Base-by-base conservation (phyloP, 2,113 vertebrate genomes). In the Bubo blakistoni region DNA sequence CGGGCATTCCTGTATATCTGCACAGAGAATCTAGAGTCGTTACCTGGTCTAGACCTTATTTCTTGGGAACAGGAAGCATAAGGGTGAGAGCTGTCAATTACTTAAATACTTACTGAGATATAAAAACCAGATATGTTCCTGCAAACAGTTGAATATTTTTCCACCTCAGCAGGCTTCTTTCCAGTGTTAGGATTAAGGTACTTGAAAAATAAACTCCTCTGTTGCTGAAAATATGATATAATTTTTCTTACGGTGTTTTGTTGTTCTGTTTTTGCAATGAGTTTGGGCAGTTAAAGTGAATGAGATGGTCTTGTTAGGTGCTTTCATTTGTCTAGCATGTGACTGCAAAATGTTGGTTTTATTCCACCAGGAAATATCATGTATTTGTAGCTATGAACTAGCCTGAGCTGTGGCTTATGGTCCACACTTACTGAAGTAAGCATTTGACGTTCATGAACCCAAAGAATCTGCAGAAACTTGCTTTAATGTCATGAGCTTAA, bases 21-120 rank as follows among this genome's bases (percentile, higher is more conserved):
- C 99, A 99, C 97, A 98, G 99, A 98, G 99, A 99, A 97, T 99
- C 99, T 95, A 98, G 99, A 96, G 99, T 99, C 83, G 99, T 99
- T 74, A 99, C 99, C 97, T 99, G 99, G 99, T 99, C 99, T 96
- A 99, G 99, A 97, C 99, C 99, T 47, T 99, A 99, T 96, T 99
- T 99, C 97, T 98, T 99, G 86, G 99, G 99, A 96, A 99, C 99
- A 16, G 99, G 99, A 98, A 99, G 99, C 98, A 99, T 99, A 97
- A 98, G 99, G 98, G 99, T 99, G 98, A 98, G 94, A 82, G 90
- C 65, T 76, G 36, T 86, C 80, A 84, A 25, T 90, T 92, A 66
- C 7, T 69, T 84, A 32, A 71, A 36, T 79, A n/a, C 12, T 46
- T 57, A 11, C 26, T 17, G 11, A 79, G 44, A 89, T 29, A 13